Evolutionary conservation across 2,888 invertebrate genomes (phyloP).

Genomic region (Apamea sordens): DNA sequence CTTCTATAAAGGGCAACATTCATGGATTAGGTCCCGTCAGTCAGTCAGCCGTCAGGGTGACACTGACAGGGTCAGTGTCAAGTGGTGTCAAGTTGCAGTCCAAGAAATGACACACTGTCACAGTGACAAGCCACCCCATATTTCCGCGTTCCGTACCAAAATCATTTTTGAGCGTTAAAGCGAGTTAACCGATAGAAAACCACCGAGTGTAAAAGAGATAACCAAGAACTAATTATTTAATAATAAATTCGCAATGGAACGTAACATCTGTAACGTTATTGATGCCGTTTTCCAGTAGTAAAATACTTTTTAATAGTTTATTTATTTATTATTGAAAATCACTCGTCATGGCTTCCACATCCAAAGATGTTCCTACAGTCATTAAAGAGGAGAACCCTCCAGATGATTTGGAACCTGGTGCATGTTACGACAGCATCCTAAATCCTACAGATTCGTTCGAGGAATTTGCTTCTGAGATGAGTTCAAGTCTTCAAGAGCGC

Average conservation of each 20-base stretch:
- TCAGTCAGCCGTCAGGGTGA: too few species aligned
- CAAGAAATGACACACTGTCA: slow-evolving; percentile 37
- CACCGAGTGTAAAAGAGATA: slow-evolving; percentile 23
- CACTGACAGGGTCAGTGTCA: too few species aligned
- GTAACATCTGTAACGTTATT: slow-evolving; percentile 45
- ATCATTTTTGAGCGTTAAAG: neutral
- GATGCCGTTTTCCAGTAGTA: slow-evolving; percentile 55
- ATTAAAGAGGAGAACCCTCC: slow-evolving; percentile 72
- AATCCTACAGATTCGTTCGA: slow-evolving; percentile 93
- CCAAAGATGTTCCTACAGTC: slow-evolving; percentile 75
- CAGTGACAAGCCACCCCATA: slow-evolving; percentile 52
- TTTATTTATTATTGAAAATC: slow-evolving; percentile 52
- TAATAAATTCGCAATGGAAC: slow-evolving; percentile 22
- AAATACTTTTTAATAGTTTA: slow-evolving; percentile 56
- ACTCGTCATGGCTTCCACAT: slow-evolving; percentile 83
- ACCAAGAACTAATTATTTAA: neutral
- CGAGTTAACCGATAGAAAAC: neutral
- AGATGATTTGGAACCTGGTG: slow-evolving; percentile 85
- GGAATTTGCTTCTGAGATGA: slow-evolving; percentile 92
- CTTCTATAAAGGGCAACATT: too few species aligned
- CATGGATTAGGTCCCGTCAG: too few species aligned
- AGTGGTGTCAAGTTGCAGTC: slow-evolving; percentile 25
- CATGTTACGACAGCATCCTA: slow-evolving; percentile 91
- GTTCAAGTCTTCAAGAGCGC: slow-evolving; percentile 91
- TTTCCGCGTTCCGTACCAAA: slow-evolving; percentile 30